These are phyloP conservation scores for Epinephelus coioides DNA, from an alignment of 2,797 vertebrate genomes.

Conservation along the genomic window DNA sequence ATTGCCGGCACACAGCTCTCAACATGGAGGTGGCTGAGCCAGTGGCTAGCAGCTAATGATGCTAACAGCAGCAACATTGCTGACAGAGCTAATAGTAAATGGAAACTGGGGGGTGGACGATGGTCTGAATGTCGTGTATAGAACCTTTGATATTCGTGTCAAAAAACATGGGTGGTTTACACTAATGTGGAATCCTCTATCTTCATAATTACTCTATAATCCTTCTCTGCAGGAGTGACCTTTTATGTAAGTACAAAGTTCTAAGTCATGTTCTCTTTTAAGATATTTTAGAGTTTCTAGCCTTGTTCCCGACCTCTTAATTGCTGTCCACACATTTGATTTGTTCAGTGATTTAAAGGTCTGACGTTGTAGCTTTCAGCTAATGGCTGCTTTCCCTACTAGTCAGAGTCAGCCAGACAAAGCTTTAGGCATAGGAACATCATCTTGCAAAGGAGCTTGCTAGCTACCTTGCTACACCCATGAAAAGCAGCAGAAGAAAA, in stretches of 20 bases:
- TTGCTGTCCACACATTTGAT: no score
- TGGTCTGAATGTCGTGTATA: no score
- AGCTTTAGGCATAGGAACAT: not conserved
- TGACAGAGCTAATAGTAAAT: no score
- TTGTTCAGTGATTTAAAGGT: not conserved
- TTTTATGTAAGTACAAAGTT: not conserved
- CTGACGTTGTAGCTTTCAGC: not conserved
- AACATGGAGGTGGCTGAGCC: no score
- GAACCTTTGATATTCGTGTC: not conserved
- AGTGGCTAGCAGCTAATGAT: no score
- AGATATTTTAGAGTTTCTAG: no score
- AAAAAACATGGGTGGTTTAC: not conserved
- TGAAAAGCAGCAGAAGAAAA: conserved; percentile 4
- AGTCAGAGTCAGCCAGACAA: not conserved
- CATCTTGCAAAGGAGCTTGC: not conserved
- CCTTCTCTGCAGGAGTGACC: not conserved
- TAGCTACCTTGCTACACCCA: not conserved
- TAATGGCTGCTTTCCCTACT: not conserved
- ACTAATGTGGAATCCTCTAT: not conserved
- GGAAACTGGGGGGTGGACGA: no score
- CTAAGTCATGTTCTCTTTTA: no score
- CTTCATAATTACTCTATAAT: not conserved
- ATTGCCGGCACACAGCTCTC: no score
- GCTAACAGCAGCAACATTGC: no score
- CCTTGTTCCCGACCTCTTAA: no score